A percentile compares a stretch with the other conserved stretches of the same genome.
These are phyloP conservation scores for Brenthis ino DNA, from an alignment of 2,888 invertebrate genomes.

Conservation along the genomic window DNA sequence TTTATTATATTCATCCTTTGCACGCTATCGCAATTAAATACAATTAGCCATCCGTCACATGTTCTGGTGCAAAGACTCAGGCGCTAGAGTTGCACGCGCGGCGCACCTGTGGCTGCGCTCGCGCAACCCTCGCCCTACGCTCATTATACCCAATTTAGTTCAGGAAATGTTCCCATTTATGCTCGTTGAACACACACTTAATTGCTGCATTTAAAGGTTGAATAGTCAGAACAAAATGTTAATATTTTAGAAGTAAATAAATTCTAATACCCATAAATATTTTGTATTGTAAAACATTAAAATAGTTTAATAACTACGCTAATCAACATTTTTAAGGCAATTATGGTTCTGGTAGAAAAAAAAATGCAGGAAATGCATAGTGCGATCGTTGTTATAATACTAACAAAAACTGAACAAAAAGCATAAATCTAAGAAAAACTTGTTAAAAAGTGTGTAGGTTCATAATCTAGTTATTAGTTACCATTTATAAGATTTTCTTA, in stretches of 20 bases:
- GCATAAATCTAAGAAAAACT: neutral
- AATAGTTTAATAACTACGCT: neutral
- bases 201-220: slow-evolving; percentile 59
- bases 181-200: slow-evolving; percentile 65
- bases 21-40: slow-evolving; percentile 60
- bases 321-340: neutral
- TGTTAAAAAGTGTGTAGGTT: neutral
- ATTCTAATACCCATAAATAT: too few species aligned
- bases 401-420: neutral
- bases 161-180: slow-evolving; percentile 70
- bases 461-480: neutral
- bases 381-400: too few species aligned
- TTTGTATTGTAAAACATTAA: neutral
- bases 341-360: too few species aligned
- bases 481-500: neutral
- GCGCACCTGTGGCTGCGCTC: slow-evolving; percentile 68
- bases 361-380: too few species aligned
- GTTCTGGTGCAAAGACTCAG: slow-evolving; percentile 38
- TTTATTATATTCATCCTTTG: slow-evolving; percentile 37
- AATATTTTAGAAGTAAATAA: slow-evolving; percentile 9
- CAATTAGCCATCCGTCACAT: slow-evolving; percentile 57
- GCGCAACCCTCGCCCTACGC: slow-evolving; percentile 61
- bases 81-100: slow-evolving; percentile 56
- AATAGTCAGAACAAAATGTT: slow-evolving; percentile 39
- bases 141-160: slow-evolving; percentile 74